Conservation (phyloP, 1,140 invertebrate genomes). For the Prorops nasuta region DNA sequence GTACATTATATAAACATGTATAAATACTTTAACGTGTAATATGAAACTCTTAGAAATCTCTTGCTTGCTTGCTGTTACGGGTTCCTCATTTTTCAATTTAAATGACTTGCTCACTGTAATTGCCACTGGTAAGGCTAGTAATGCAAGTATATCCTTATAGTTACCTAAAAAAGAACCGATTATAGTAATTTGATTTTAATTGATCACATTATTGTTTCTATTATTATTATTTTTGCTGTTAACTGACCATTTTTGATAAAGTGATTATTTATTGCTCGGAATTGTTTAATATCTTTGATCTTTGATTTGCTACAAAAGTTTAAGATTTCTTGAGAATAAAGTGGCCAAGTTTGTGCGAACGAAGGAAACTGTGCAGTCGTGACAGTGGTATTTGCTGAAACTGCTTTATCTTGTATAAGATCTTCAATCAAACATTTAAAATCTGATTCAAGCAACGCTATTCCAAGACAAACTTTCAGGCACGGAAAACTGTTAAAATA, state of each 20-base stretch:
- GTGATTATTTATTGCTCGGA: slow-evolving; percentile 8
- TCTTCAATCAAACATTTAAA: slow-evolving; percentile 7
- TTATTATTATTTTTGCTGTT: slow-evolving; percentile 2
- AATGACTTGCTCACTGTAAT: slow-evolving; percentile 1
- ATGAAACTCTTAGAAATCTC: slow-evolving; percentile 13
- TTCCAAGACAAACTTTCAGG: slow-evolving; percentile 7
- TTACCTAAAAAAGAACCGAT: slow-evolving; percentile 1
- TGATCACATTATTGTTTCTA: slow-evolving; percentile 3
- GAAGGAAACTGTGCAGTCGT: neutral
- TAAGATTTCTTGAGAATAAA: neutral
- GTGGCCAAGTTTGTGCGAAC: neutral
- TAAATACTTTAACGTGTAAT: slow-evolving; percentile 10
- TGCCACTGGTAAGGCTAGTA: slow-evolving; percentile 2
- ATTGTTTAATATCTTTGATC: slow-evolving; percentile 7
- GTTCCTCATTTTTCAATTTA: neutral
- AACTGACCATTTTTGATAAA: neutral
- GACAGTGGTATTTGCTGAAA: neutral
- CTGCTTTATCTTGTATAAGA: neutral
- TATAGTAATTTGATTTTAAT: neutral
- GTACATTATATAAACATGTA: neutral
- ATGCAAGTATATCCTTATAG: slow-evolving; percentile 7
- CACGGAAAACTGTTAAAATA: slow-evolving; percentile 16
- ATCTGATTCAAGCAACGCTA: too few species aligned
- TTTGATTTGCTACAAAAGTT: too few species aligned
- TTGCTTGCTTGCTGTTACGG: slow-evolving; percentile 1